phyloP scores from a whole-genome alignment of 2,113 vertebrate species.

The Menidia beryllina region DNA sequence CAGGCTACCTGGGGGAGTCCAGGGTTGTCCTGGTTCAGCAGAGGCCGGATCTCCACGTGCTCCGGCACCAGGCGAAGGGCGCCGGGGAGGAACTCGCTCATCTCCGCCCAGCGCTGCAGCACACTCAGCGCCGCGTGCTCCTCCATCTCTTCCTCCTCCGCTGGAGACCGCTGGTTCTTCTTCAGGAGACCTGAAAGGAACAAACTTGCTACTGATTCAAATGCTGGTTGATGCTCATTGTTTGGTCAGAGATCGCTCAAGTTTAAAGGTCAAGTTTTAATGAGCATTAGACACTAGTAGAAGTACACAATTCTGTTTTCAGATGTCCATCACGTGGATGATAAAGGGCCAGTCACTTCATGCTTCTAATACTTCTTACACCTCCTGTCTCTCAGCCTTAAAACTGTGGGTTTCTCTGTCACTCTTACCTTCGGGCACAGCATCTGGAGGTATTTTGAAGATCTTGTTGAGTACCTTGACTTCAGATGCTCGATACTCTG shows the following conservation, averaged over 20 bases:
- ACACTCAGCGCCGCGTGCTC: slow-evolving; percentile 89
- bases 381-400: background rate
- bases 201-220: slow-evolving; percentile 15
- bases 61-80: slow-evolving; percentile 89
- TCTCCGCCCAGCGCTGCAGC: slow-evolving; percentile 90
- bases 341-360: background rate
- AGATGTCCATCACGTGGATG: background rate
- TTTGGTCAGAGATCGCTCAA: background rate
- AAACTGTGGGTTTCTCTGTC: background rate
- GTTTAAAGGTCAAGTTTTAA: background rate
- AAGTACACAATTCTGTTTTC: background rate
- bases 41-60: slow-evolving; percentile 88
- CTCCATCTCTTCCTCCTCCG: slow-evolving; percentile 79
- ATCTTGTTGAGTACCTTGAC: slow-evolving; percentile 94
- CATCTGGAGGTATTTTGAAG: slow-evolving; percentile 88
- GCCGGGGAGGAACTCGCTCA: slow-evolving; percentile 83
- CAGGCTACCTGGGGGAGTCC: slow-evolving; percentile 88
- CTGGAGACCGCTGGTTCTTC: slow-evolving; percentile 78
- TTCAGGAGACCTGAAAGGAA: slow-evolving; percentile 76
- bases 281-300: background rate
- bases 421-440: slow-evolving; percentile 86
- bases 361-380: background rate
- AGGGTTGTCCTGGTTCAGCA: slow-evolving; percentile 84
- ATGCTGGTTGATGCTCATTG: background rate
- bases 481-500: slow-evolving; percentile 87